Base-by-base conservation (phyloP, 2,797 vertebrate species). In the Acanthurus leucopareius region DNA sequence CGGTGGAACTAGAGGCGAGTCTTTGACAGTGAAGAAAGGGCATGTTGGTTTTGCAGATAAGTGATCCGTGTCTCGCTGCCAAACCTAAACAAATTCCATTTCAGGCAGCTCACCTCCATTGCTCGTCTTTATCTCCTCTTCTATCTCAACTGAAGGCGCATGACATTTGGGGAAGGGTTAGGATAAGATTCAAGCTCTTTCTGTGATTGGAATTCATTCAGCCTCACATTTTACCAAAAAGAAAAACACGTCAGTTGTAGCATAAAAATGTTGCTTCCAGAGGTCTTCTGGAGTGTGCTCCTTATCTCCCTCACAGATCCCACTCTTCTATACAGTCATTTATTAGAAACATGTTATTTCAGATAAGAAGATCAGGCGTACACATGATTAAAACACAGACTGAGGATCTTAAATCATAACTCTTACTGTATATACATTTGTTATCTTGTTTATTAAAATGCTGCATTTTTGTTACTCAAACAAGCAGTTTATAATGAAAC, bases 21-120 rank as follows among this genome's bases (percentile, higher is more conserved):
- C 80, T 91, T 88, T 80, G 75, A 77, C 73, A 75, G 88, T 67
- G 84, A 90, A 90, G 86, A 94, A 89, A 92, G 85, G 82, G 74
- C 91, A 84, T 95, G 94, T 95, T 95, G 87, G 89, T 93, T 95
- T 94, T 93, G 86, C 79, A 92, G 94, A 95, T 94, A 94, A 95
- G 93, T 94, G 91, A 94, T 94, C 92, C 82, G 42, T 84, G 91
- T 92, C 90, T 82, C 49, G 47, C 89, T 93, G 93, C 94, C 94
- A 95, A 95, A 95, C 83, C 90, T 93, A 94, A 95, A 96, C 93
- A 94, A 95, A 95, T 95, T 95, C 95, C 95, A 93, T 94, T 89
- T 94, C 90, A 91, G 92, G 92, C 91, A 93, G 91, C 92, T 94
- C 92, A 93, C 93, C 92, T 95, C 88, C 80, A 77, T 66, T 79